Base-by-base conservation (phyloP, 2,797 vertebrate species). In the Artibeus lituratus region DNA sequence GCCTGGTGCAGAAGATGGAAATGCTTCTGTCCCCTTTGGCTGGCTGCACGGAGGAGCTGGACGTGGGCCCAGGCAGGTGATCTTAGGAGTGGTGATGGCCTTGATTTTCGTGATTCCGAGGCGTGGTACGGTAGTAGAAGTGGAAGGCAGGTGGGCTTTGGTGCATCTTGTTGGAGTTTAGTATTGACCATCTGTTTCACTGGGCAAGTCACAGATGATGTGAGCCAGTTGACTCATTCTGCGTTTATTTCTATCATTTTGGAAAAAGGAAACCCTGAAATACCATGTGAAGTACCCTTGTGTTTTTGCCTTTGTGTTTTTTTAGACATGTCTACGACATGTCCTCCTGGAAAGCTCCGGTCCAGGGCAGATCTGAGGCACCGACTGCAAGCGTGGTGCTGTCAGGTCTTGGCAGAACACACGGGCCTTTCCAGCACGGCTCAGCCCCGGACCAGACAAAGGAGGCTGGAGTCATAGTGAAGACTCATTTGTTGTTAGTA, bases 401-500 rank as follows among this genome's bases (percentile, higher is more conserved):
- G 29, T 89, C 69, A 88, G 83, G 87, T 70, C 69, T 94, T 91
- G 95, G 95, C 97, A 96, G 72, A 18, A 32, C 37, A 2, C 35
- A 2, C 11, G 59, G 80, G 51, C 90, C 78, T 87, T 69, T 49
- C 42, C 26, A 7, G 94, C 90, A 51, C 97, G 47, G 29, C 94
- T 94, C 92, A 92, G 69, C 87, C 96, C 90, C 74, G 78, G 70
- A 55, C 93, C 92, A 96, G 95, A 95, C 95, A 37, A 39, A 49
- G 92, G 88, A 96, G 93, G 87, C 83, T 89, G 39, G 83, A 95
- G 96, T 96, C 53, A 44, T 72, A 94, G 90, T 35, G 26, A 85
- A 96, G 76, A 21, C 76, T 90, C 47, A 32, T 91, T 95, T 98
- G 97, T 98, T 97, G 97, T 97, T 98, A 97, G 97, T 97, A 95